Base-by-base conservation (phyloP, 2,888 invertebrate species). In the Teleiodes luculella region DNA sequence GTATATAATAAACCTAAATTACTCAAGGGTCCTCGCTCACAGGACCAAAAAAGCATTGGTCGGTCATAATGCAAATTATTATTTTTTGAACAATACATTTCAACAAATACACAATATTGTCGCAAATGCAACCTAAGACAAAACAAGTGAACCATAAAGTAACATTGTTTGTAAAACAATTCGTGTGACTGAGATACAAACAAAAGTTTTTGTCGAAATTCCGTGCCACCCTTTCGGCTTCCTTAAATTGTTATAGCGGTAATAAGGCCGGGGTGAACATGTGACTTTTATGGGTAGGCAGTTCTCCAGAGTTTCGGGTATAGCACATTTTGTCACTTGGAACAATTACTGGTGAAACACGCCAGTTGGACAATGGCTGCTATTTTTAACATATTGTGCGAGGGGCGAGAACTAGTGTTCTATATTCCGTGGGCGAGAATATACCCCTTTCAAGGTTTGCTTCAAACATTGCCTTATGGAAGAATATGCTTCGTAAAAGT, bases 101-200 rank as follows among this genome's bases (percentile, higher is more conserved):
- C 65, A 20, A 4, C 24, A 24, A n/a, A n/a, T 6, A 65, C 65
- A 75, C 74, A 78, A 80, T 81, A 83, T 82, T 81, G 79, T 76
- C 73, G 72, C 77, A 73, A 75, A 75, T 14, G 76, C 74, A 70
- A 76, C 74, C 66, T 66, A 66, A 72, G 68, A 85, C 83, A 85
- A 83, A 85, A 72, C 83, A 79, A 83, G 80, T 84, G 80, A 79
- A 76, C 79, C 83, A 79, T 87, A 84, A 87, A 87, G 80, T 79
- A 87, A 86, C 86, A 84, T 86, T 86, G 86, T 86, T 86, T 86
- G 83, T 85, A 86, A 84, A 87, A 86, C 86, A 86, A 86, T 88
- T 80, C 76, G 66, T 76, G 72, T 70, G 74, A 77, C 77, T 71
- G 77, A 76, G 76, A 78, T 72, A 72, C 74, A 80, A 80, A 84